Percentiles rank a stretch among this genome's conserved stretches.
Conservation (phyloP, 2,113 vertebrate genomes). For the Aphyosemion australe region DNA sequence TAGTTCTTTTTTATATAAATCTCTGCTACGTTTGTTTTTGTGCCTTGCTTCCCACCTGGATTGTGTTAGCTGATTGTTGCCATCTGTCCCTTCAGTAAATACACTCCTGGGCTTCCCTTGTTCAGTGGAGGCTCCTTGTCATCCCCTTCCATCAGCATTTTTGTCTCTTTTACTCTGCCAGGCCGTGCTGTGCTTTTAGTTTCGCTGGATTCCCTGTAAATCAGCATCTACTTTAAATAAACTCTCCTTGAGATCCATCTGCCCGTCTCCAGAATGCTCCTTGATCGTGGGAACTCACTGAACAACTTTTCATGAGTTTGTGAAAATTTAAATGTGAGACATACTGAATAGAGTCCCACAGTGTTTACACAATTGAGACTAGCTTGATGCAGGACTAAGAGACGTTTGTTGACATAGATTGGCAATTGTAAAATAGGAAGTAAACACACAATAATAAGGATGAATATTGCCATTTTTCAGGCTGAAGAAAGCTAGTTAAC, state of each 20-base stretch:
- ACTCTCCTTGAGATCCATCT: neutral
- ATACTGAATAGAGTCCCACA: conserved; percentile 45
- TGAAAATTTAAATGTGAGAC: conserved; percentile 30
- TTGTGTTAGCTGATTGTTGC: neutral
- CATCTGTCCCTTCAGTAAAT: neutral
- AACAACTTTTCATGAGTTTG: neutral
- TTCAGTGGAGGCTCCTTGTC: neutral
- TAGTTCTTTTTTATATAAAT: neutral
- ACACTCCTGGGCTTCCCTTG: neutral
- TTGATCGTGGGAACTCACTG: neutral
- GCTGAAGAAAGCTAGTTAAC: too few species aligned
- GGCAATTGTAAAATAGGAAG: conserved; percentile 3
- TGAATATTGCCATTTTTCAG: neutral
- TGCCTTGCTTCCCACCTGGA: neutral
- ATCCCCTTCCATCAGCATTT: neutral
- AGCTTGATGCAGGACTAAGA: conserved; percentile 19
- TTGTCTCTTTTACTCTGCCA: neutral
- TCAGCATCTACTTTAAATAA: neutral
- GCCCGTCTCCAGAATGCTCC: neutral
- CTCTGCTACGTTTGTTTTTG: neutral
- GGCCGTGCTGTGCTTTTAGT: neutral
- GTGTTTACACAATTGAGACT: conserved; percentile 14
- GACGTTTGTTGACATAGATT: conserved; percentile 8
- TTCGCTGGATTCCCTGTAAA: neutral
- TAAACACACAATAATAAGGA: neutral